Conservation (phyloP, 1,140 invertebrate genomes). For the Capitella teleta region DNA sequence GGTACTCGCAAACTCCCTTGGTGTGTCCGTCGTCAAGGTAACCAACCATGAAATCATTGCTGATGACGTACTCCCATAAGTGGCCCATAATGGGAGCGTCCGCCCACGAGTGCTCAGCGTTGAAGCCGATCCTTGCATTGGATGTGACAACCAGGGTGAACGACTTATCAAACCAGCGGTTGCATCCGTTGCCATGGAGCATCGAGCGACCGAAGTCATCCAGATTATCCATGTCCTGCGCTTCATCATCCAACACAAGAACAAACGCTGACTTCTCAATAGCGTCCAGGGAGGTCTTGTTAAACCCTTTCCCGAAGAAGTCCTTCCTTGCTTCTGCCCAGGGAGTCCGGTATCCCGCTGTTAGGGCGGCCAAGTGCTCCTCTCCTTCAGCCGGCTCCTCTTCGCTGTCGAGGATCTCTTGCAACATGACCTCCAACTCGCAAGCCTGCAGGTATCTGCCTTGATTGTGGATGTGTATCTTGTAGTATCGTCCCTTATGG, state of each 20-base stretch:
- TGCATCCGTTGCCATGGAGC: slow-evolving; percentile 88
- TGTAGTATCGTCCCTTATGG: slow-evolving; percentile 85
- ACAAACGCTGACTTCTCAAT: slow-evolving; percentile 93
- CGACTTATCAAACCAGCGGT: slow-evolving; percentile 99
- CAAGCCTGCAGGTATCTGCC: slow-evolving; percentile 69
- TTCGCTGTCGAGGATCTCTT: slow-evolving; percentile 73
- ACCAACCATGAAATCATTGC: slow-evolving; percentile 8
- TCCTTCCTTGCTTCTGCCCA: slow-evolving; percentile 74
- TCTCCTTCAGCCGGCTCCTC: slow-evolving; percentile 62
- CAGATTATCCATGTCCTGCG: slow-evolving; percentile 64
- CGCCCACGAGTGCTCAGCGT: slow-evolving; percentile 83
- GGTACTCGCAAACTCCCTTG: slow-evolving; percentile 56
- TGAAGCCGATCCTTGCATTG: slow-evolving; percentile 88
- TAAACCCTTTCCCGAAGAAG: slow-evolving; percentile 67
- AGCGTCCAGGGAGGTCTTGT: slow-evolving; percentile 72
- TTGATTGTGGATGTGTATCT: slow-evolving; percentile 68
- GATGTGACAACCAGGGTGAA: slow-evolving; percentile 86
- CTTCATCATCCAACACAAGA: slow-evolving; percentile 74
- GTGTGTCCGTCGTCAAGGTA: slow-evolving; percentile 69
- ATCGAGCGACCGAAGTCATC: slow-evolving; percentile 74
- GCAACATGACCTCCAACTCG: slow-evolving; percentile 85
- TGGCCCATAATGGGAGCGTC: slow-evolving; percentile 26
- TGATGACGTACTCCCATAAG: slow-evolving; percentile 22
- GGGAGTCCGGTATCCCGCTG: slow-evolving; percentile 70
- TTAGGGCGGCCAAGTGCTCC: slow-evolving; percentile 77